phyloP scores from a whole-genome alignment of 2,888 invertebrate species.

The Sphaerophoria rueppellii region DNA sequence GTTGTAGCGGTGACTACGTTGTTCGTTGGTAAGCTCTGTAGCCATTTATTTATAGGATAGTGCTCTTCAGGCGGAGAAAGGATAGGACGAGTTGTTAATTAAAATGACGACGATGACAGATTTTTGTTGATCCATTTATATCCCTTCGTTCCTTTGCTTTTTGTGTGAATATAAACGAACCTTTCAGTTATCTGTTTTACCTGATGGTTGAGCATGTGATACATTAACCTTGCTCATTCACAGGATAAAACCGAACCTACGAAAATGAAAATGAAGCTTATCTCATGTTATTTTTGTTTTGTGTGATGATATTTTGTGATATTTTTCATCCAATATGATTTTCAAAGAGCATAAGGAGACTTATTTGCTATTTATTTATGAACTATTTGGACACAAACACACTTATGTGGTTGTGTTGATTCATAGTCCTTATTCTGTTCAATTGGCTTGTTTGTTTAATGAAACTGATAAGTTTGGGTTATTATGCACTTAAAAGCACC shows the following conservation, averaged over 20 bases:
- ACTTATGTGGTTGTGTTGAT: background rate
- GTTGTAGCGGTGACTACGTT: background rate
- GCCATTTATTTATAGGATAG: slow-evolving; percentile 5
- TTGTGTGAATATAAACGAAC: slow-evolving; percentile 17
- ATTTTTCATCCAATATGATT: background rate
- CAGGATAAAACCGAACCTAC: slow-evolving; percentile 11
- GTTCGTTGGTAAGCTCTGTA: background rate
- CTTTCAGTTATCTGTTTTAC: background rate
- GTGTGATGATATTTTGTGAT: background rate
- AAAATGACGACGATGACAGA: slow-evolving; percentile 60
- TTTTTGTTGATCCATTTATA: slow-evolving; percentile 34
- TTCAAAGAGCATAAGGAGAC: slow-evolving; percentile 9
- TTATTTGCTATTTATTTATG: background rate
- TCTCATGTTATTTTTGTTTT: background rate
- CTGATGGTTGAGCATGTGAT: background rate
- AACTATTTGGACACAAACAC: background rate
- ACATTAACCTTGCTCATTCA: slow-evolving; percentile 52
- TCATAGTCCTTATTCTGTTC: slow-evolving; percentile 14
- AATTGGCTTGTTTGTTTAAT: background rate
- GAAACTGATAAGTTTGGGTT: slow-evolving; percentile 5
- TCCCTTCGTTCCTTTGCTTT: slow-evolving; percentile 13
- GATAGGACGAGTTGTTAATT: slow-evolving; percentile 50
- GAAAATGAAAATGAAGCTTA: no score
- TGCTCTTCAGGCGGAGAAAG: slow-evolving; percentile 4
- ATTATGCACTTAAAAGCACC: background rate